Conservation (phyloP, 2,888 invertebrate species). For the Deroplatys truncata region DNA sequence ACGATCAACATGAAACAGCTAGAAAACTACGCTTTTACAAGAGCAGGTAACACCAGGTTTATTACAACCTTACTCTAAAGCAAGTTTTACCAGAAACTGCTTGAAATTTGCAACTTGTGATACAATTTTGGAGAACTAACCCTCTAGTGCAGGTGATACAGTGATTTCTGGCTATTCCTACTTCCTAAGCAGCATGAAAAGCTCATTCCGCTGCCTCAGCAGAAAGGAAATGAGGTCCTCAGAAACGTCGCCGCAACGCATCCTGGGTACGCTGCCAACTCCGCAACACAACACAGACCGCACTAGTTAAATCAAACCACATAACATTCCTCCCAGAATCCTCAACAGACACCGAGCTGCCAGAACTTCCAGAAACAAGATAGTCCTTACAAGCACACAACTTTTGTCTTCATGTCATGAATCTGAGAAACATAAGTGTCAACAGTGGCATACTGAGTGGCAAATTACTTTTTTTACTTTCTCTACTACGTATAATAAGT, state of each 20-base stretch:
- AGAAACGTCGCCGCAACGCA: not conserved
- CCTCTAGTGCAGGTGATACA: too few species aligned
- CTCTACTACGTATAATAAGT: too few species aligned
- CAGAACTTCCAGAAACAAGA: not conserved
- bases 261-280: not conserved
- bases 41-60: too few species aligned
- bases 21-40: too few species aligned
- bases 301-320: not conserved
- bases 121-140: too few species aligned
- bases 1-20: too few species aligned
- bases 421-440: not conserved
- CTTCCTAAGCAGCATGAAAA: not conserved
- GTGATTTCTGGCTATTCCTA: too few species aligned
- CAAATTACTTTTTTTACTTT: too few species aligned
- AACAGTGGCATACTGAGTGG: too few species aligned
- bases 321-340: not conserved
- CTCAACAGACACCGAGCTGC: not conserved
- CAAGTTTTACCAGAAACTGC: too few species aligned
- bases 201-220: not conserved
- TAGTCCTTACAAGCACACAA: not conserved
- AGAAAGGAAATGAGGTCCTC: not conserved
- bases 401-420: not conserved
- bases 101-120: too few species aligned
- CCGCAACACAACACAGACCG: not conserved
- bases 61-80: too few species aligned